Conservation (phyloP, 2,113 vertebrate genomes). For the Dipodomys merriami region DNA sequence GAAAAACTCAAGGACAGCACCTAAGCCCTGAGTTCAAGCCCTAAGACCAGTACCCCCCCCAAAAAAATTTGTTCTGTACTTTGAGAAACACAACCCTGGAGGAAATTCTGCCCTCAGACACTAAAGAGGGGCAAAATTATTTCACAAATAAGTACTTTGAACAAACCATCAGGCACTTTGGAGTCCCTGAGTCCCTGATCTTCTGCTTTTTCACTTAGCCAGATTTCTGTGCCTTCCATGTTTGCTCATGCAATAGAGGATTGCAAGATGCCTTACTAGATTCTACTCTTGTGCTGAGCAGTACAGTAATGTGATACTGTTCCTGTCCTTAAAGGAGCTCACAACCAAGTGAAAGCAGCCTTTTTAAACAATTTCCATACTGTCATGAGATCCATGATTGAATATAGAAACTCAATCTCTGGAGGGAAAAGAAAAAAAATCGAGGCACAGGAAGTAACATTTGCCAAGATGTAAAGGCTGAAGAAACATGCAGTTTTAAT, state of each 20-base stretch:
- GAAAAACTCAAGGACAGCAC: no score
- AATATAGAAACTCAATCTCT: conserved; percentile 21
- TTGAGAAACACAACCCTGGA: background rate
- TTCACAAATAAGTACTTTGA: conserved; percentile 8
- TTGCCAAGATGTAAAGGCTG: conserved; percentile 20
- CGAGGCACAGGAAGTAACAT: background rate
- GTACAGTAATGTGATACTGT: background rate
- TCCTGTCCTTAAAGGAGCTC: background rate
- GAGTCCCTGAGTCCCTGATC: background rate
- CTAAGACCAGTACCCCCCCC: no score
- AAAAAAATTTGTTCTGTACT: background rate
- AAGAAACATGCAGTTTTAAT: conserved; percentile 42
- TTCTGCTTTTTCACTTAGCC: conserved; percentile 5
- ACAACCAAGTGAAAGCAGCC: background rate
- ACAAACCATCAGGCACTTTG: background rate
- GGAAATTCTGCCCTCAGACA: background rate
- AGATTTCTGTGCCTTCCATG: background rate
- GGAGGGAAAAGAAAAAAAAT: background rate
- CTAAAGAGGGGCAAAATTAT: background rate
- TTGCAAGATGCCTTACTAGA: background rate
- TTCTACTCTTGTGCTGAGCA: background rate
- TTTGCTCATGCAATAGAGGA: background rate
- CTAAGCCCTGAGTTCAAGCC: no score
- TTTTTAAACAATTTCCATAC: background rate
- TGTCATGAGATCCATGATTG: background rate